phyloP scores from a whole-genome alignment of 2,113 vertebrate species.

The Xiphophorus couchianus region DNA sequence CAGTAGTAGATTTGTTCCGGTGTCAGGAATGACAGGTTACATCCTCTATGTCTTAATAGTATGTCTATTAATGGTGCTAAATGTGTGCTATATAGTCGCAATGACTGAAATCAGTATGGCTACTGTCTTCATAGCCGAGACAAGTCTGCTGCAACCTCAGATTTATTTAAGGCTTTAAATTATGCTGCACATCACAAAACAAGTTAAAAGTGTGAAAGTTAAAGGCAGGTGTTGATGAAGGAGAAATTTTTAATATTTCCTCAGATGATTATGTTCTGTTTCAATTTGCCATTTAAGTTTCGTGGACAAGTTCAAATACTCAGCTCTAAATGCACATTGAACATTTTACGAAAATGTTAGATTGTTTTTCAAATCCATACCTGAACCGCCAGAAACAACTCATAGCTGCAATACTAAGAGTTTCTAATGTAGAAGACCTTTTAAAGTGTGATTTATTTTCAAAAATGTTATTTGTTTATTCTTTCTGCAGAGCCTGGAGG shows the following conservation, averaged over 20 bases:
- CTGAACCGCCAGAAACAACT: background rate
- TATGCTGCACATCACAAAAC: background rate
- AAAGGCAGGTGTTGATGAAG: background rate
- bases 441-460: background rate
- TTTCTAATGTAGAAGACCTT: background rate
- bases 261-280: background rate
- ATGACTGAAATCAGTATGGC: background rate
- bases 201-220: background rate
- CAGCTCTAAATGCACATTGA: background rate
- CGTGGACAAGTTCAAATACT: background rate
- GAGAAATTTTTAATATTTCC: background rate
- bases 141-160: no score
- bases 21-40: background rate
- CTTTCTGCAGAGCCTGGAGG: background rate
- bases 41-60: background rate
- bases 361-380: background rate
- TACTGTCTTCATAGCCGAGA: background rate
- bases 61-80: background rate
- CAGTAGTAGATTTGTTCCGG: background rate
- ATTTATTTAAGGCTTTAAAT: background rate
- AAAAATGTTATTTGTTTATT: constrained; percentile 15
- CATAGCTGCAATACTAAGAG: no score
- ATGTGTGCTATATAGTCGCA: background rate
- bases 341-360: background rate
- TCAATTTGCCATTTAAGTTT: background rate